These are phyloP conservation scores for Augiades crinisus DNA, from an alignment of 2,888 invertebrate species.

Conservation along the genomic window DNA sequence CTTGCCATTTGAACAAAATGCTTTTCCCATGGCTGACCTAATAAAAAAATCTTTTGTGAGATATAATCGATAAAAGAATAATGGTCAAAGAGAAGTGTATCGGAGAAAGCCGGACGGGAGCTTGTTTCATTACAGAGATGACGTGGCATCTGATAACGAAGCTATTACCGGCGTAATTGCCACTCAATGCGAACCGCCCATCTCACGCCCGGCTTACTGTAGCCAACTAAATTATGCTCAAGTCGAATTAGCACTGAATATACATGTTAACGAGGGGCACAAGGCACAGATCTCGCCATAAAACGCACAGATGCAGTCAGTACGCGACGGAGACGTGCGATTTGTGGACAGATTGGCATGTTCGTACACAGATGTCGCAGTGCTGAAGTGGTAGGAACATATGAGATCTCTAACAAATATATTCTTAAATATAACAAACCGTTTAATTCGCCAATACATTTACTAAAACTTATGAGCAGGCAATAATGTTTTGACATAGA, in stretches of 20 bases:
- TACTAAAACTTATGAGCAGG: no score
- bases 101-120: conserved; percentile 46
- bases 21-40: neutral
- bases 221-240: conserved; percentile 23
- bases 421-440: no score
- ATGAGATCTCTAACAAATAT: no score
- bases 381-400: no score
- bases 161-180: conserved; percentile 65
- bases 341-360: no score
- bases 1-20: no score
- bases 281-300: conserved; percentile 1
- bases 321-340: neutral
- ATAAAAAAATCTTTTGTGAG: neutral
- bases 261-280: conserved; percentile 23
- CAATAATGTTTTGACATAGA: no score
- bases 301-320: neutral
- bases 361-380: no score
- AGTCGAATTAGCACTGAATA: conserved; percentile 23
- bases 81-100: conserved; percentile 27
- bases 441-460: no score
- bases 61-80: conserved; percentile 4
- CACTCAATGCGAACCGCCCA: conserved; percentile 48
- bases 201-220: conserved; percentile 30
- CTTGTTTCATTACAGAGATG: conserved; percentile 59
- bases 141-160: conserved; percentile 62